Evolutionary conservation across 2,797 vertebrate genomes (phyloP).

Genomic region (Smutsia temminckii): DNA sequence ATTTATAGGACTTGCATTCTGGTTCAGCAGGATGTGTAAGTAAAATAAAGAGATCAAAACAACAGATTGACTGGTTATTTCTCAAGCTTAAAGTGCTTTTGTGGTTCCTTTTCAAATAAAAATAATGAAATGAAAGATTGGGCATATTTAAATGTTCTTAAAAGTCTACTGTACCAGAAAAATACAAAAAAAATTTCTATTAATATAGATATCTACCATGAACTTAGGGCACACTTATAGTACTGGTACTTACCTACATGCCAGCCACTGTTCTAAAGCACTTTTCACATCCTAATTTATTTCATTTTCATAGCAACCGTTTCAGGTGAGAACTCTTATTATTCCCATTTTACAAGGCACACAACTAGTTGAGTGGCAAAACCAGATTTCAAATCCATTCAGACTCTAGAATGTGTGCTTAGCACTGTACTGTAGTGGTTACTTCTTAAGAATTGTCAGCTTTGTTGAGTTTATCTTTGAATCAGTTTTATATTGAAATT

Average conservation of each 20-base stretch:
- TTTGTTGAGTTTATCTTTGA: conserved; percentile 24
- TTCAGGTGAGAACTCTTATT: neutral
- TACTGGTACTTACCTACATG: neutral
- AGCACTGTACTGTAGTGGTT: neutral
- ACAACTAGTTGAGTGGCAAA: neutral
- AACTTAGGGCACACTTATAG: neutral
- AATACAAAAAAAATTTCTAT: conserved; percentile 15
- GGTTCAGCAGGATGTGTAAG: conserved; percentile 65
- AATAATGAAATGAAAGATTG: conserved; percentile 67
- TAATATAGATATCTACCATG: neutral
- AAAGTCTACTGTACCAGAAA: conserved; percentile 45
- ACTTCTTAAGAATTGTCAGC: neutral
- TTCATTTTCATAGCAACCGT: neutral
- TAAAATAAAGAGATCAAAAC: conserved; percentile 75
- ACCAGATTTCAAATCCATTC: neutral
- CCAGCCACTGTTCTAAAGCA: neutral
- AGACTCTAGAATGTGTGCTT: neutral
- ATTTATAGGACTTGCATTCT: conserved; percentile 76
- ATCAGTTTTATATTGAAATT: conserved; percentile 4
- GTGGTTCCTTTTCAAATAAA: conserved; percentile 72
- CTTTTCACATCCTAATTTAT: neutral
- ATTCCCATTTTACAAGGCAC: neutral
- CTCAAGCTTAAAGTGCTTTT: conserved; percentile 73
- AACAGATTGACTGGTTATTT: conserved; percentile 71
- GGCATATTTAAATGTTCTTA: conserved; percentile 65